Evolutionary conservation across 2,797 vertebrate species (phyloP).

Genomic region (Gila robusta): DNA sequence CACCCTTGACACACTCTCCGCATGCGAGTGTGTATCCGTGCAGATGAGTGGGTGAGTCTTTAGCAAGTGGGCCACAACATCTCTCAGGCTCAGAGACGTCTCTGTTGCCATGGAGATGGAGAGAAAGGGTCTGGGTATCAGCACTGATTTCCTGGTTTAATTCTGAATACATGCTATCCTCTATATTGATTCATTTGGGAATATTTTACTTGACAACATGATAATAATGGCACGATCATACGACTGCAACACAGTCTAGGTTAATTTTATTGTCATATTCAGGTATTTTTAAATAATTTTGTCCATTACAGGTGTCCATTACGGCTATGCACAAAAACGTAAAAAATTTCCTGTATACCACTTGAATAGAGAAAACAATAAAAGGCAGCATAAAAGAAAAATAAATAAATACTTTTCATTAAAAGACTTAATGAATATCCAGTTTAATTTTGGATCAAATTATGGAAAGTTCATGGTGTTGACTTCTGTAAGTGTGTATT

Average conservation of each 20-base stretch:
- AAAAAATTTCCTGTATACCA: background rate
- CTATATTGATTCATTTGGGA: background rate
- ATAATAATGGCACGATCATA: background rate
- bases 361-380: background rate
- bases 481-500: background rate
- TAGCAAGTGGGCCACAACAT: conserved; percentile 54
- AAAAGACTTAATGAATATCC: background rate
- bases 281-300: background rate
- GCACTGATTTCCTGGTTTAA: conserved; percentile 1
- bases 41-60: conserved; percentile 37
- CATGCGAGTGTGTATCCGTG: conserved; percentile 6
- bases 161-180: background rate
- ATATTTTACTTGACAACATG: background rate
- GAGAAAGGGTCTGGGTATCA: background rate
- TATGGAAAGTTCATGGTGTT: background rate
- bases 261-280: background rate
- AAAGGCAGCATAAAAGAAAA: background rate
- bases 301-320: background rate
- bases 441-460: background rate
- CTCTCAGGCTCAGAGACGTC: conserved; percentile 21
- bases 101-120: conserved; percentile 56
- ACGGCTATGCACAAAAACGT: background rate
- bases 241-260: background rate
- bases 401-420: background rate
- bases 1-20: background rate